These are phyloP conservation scores for Ophioninae sp. DNA, from an alignment of 2,888 invertebrate genomes.

Conservation along the genomic window DNA sequence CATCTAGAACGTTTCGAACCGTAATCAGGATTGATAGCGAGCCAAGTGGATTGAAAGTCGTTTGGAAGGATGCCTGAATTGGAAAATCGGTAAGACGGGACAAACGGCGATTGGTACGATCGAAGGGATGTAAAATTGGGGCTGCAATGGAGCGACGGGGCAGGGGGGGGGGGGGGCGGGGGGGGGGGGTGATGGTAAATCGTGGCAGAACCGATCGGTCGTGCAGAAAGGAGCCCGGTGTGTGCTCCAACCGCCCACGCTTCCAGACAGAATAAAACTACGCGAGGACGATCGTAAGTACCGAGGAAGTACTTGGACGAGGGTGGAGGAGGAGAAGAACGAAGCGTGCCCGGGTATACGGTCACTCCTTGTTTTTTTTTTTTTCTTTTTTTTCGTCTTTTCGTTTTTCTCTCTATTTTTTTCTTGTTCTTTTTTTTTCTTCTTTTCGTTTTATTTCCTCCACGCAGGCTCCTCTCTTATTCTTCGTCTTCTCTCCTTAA, in stretches of 20 bases:
- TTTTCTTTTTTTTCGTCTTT: no score
- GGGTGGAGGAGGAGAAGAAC: constrained; percentile 50
- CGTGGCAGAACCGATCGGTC: constrained; percentile 60
- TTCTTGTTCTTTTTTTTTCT: no score
- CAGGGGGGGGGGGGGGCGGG: no score
- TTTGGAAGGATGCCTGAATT: no score
- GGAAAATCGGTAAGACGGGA: no score
- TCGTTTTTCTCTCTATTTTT: background rate
- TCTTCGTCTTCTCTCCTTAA: constrained; percentile 39
- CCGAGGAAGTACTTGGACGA: constrained; percentile 73
- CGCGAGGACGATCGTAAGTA: constrained; percentile 76
- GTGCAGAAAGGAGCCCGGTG: constrained; percentile 70
- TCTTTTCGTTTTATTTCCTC: constrained; percentile 2
- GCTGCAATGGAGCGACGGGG: no score
- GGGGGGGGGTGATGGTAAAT: constrained; percentile 38
- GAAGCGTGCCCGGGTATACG: constrained; percentile 54
- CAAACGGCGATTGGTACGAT: constrained; percentile 6
- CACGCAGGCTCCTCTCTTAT: constrained; percentile 31
- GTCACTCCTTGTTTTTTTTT: background rate
- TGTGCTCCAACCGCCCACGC: constrained; percentile 75
- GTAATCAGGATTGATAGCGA: no score
- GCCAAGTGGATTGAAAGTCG: no score
- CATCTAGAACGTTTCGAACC: no score
- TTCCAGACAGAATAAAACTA: constrained; percentile 79
- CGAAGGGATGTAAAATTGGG: background rate